These are phyloP conservation scores for Diadema setosum DNA, from an alignment of 35 echinoderm and acorn worm species.

Conservation along the genomic window DNA sequence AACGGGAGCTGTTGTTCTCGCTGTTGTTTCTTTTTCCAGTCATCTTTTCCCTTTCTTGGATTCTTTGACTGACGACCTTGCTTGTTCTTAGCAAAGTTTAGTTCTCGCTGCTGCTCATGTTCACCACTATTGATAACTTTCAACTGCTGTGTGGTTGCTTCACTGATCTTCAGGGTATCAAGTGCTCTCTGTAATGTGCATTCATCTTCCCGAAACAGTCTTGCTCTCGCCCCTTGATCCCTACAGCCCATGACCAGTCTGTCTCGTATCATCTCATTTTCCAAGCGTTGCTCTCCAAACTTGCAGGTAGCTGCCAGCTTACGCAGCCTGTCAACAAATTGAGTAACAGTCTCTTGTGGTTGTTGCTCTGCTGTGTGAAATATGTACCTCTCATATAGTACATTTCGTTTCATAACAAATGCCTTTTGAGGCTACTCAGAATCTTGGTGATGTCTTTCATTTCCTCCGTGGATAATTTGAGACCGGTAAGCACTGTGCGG, in stretches of 20 bases:
- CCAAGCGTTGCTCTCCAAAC: background rate
- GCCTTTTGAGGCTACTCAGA: background rate
- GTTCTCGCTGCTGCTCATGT: background rate
- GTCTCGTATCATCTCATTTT: constrained; percentile 27
- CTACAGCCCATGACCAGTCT: background rate
- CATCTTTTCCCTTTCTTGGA: background rate
- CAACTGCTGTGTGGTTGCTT: constrained; percentile 20
- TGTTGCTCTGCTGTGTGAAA: constrained; percentile 13
- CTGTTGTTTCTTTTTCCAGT: background rate
- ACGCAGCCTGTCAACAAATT: constrained; percentile 27
- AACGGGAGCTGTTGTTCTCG: background rate
- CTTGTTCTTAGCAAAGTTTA: background rate
- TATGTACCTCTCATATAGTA: constrained; percentile 45
- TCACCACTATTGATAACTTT: background rate
- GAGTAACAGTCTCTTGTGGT: constrained; percentile 34
- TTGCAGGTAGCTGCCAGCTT: background rate
- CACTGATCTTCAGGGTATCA: constrained; percentile 5
- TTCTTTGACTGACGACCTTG: background rate
- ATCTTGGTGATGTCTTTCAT: background rate
- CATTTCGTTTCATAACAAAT: constrained; percentile 24
- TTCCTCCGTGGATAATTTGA: constrained; percentile 19
- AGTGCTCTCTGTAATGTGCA: background rate
- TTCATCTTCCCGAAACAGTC: constrained; percentile 12
- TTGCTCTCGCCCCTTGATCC: constrained; percentile 20
- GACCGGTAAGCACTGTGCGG: constrained; percentile 5